These are phyloP conservation scores for Phortica magna DNA, from an alignment of 2,888 invertebrate species.

Conservation along the genomic window DNA sequence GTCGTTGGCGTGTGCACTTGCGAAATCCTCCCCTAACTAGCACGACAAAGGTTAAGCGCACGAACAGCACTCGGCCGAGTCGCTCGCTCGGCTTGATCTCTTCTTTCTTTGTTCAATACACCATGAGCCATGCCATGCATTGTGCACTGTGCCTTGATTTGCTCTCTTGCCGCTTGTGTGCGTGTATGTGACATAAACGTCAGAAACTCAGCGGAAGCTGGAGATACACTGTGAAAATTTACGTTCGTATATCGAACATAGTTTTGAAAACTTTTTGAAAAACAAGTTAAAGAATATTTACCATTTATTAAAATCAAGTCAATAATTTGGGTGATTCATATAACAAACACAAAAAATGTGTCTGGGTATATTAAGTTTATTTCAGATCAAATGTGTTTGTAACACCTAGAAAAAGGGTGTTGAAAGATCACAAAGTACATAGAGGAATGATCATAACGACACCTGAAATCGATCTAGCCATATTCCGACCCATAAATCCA, in stretches of 20 bases:
- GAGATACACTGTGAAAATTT: slow-evolving; percentile 50
- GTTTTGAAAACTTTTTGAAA: neutral
- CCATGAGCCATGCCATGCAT: neutral
- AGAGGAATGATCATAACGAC: no score
- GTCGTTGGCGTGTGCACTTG: slow-evolving; percentile 58
- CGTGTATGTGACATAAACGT: slow-evolving; percentile 53
- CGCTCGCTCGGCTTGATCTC: neutral
- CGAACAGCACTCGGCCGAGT: slow-evolving; percentile 1
- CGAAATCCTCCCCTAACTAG: slow-evolving; percentile 70
- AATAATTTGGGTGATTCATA: no score
- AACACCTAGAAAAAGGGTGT: no score
- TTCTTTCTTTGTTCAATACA: neutral
- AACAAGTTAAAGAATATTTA: no score
- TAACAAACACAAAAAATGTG: no score
- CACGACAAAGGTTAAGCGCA: slow-evolving; percentile 52
- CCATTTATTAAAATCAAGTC: no score
- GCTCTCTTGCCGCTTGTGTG: slow-evolving; percentile 36
- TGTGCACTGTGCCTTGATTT: slow-evolving; percentile 47
- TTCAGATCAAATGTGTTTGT: neutral
- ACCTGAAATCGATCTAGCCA: no score
- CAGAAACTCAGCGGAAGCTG: slow-evolving; percentile 50
- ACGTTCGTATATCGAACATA: neutral
- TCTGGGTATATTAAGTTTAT: neutral
- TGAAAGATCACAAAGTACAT: no score
- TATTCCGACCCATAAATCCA: no score